These are phyloP conservation scores for Gambusia holbrooki DNA, from an alignment of 2,113 vertebrate genomes.

Conservation along the genomic window DNA sequence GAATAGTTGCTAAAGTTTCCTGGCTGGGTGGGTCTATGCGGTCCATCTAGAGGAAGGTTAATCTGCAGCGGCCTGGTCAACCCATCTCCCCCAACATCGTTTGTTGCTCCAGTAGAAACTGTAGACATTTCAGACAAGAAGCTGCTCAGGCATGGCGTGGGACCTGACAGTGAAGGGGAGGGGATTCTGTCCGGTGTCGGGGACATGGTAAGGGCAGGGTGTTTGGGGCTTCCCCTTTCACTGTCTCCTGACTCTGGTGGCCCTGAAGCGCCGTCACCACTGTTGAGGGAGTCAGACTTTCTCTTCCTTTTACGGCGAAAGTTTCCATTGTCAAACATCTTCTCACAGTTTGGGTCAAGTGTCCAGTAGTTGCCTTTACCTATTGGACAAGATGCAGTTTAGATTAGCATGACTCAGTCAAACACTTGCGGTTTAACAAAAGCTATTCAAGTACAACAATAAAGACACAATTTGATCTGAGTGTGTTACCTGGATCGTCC, in stretches of 20 bases:
- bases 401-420: not conserved
- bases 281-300: conserved; percentile 86
- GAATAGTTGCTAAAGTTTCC: conserved; percentile 86
- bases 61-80: conserved; percentile 79
- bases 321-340: conserved; percentile 99
- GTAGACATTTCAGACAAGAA: conserved; percentile 94
- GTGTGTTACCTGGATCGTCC: conserved; percentile 91
- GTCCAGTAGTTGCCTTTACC: conserved; percentile 99
- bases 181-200: conserved; percentile 84
- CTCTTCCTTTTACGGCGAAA: conserved; percentile 98
- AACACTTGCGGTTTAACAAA: not conserved
- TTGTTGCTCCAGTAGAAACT: conserved; percentile 78
- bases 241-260: conserved; percentile 84
- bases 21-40: conserved; percentile 85
- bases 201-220: conserved; percentile 75
- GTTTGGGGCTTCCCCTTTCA: conserved; percentile 81
- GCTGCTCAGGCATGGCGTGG: conserved; percentile 86
- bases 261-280: conserved; percentile 62
- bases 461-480: not conserved
- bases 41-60: conserved; percentile 84
- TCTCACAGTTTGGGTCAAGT: conserved; percentile 97
- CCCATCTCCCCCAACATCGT: conserved; percentile 78
- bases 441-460: not conserved
- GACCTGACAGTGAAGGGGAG: conserved; percentile 75
- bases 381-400: conserved; percentile 33